Conservation (phyloP, 2,113 vertebrate genomes). For the Neodon shergylaensis region DNA sequence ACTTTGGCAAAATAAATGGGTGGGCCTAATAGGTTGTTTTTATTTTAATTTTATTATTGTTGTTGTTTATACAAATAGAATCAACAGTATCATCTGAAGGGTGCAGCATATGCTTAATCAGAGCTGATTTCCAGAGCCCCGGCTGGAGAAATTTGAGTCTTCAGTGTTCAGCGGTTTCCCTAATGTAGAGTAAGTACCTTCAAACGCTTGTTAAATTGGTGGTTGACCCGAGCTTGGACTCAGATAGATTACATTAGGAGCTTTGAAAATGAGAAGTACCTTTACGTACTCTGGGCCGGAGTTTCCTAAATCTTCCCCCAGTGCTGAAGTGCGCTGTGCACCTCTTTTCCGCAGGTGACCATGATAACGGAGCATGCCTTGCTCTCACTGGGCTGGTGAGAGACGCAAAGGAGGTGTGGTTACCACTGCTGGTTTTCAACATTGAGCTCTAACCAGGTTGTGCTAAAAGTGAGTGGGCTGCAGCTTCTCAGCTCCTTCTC, state of each 20-base stretch:
- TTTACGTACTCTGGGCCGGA: neutral
- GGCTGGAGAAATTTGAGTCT: neutral
- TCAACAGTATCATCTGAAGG: neutral
- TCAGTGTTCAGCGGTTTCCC: neutral
- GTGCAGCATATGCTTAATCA: neutral
- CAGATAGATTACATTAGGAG: neutral
- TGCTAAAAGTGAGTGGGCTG: neutral
- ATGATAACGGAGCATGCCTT: rapidly evolving
- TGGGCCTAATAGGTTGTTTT: neutral
- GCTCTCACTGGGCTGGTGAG: neutral
- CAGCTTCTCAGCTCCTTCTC: conserved; percentile 42
- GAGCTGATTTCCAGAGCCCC: neutral
- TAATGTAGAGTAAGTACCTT: neutral
- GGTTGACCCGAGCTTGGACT: conserved; percentile 20
- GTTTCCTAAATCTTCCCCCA: neutral
- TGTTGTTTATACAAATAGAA: neutral
- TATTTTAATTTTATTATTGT: neutral
- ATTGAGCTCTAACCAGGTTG: conserved; percentile 1
- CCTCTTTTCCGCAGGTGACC: neutral
- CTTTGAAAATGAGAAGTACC: neutral
- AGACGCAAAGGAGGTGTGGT: neutral
- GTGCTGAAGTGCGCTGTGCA: neutral
- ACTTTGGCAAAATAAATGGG: neutral
- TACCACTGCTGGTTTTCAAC: neutral
- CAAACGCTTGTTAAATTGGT: conserved; percentile 5